Evolutionary conservation across 2,888 invertebrate genomes (phyloP), one percentile per base, ranked within the genome.

Genomic region (Troides oblongomaculatus): DNA sequence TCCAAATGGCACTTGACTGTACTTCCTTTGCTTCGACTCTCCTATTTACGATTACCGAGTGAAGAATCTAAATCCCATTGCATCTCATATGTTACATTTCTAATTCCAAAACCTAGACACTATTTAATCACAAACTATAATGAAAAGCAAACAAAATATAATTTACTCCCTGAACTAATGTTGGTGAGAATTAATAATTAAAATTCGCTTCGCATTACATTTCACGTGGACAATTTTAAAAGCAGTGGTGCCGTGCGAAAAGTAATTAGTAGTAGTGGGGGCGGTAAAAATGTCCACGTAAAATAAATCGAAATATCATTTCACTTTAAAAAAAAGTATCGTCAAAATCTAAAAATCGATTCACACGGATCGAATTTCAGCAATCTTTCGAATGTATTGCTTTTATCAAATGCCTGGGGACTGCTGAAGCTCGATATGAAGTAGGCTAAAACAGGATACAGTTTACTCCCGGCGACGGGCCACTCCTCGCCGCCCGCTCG

Each of bases 1-100:
- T 78, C 83, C 80, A 78, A 84, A 89, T 89, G 89, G 89, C 89
- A 89, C 89, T 83, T 77, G 79, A 82, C 81, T 88, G 87, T 88
- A 87, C 88, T 88, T 88, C 66, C 77, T 79, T 39, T 79, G 78
- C 80, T 81, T 79, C 74, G 74, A 75, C 14, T 14, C 74, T 74
- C 60, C 62, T 68, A 66, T 59, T 59, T 64, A 70, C 58, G 53
- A 59, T 68, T 59, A 50, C 50, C 21, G 59, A 59, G 60, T 43
- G 43, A 56, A 56, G 21, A 57, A 64, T 53, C 23, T 59, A 62
- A 46, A 57, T 62, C 43, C 36, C 62, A 57, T 59, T 25, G 46
- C 23, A 21, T 6, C 65, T 39, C 59, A 66, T n/a, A 66, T 66
- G 50, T 58, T 46, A 62, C 46, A 39, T 61, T 56, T 21, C 36